A percentile compares a stretch with the other conserved stretches of the same genome.
These are phyloP conservation scores for Oreochromis mossambicus DNA, from an alignment of 2,797 vertebrate species.

Conservation along the genomic window DNA sequence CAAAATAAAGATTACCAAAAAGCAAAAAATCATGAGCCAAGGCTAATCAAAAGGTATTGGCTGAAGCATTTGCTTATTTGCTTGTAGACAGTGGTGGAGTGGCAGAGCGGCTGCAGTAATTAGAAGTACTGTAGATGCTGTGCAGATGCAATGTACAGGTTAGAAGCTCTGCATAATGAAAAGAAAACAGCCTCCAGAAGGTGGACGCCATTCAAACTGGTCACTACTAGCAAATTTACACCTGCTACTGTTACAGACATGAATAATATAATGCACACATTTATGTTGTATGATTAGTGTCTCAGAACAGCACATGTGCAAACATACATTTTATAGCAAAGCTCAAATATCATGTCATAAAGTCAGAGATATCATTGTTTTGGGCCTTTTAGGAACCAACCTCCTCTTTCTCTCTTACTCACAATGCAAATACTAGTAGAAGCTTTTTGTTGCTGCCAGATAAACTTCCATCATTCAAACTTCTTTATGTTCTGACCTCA, in stretches of 20 bases:
- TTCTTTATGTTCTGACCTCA: neutral
- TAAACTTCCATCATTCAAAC: neutral
- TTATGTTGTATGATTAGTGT: neutral
- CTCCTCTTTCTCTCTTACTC: neutral
- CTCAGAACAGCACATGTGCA: neutral
- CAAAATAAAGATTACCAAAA: too few relatives aligned
- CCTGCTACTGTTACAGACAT: slow-evolving; percentile 5
- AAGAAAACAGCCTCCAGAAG: neutral
- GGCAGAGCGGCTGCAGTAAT: neutral
- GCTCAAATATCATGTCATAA: neutral
- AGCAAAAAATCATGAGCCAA: too few relatives aligned
- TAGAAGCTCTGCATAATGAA: neutral
- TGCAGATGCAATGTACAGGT: neutral
- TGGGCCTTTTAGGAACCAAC: neutral
- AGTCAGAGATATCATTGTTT: neutral
- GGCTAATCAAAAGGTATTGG: too few relatives aligned
- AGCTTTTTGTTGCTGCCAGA: neutral
- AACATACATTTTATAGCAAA: neutral
- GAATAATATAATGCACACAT: slow-evolving; percentile 7
- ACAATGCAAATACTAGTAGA: neutral
- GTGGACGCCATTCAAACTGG: neutral
- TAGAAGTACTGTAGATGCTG: neutral
- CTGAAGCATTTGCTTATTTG: too few relatives aligned
- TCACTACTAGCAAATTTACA: neutral
- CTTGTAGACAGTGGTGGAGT: neutral